phyloP scores from a whole-genome alignment of 1,140 invertebrate species.

The Drosophila ohnishii region DNA sequence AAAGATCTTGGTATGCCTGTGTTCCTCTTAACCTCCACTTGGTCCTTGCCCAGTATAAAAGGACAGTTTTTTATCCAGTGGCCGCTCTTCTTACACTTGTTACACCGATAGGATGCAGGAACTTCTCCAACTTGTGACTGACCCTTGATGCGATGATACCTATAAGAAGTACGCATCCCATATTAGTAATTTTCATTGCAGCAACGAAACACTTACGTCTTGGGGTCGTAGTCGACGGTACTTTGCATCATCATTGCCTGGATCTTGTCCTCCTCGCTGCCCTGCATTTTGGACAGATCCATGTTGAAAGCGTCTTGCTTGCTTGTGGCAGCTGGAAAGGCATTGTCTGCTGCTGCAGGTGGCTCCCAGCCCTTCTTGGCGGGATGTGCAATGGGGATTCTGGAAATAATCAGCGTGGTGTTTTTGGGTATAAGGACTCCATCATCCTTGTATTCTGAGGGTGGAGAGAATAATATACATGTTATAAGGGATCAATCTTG shows the following conservation, averaged over 20 bases:
- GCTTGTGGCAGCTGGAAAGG: constrained; percentile 31
- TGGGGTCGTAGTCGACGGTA: constrained; percentile 97
- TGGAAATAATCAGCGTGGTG: constrained; percentile 96
- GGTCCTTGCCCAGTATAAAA: constrained; percentile 84
- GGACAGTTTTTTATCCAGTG: constrained; percentile 99
- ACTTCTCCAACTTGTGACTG: constrained; percentile 94
- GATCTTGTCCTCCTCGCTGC: constrained; percentile 98
- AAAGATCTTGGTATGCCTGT: constrained; percentile 99
- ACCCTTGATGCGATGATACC: constrained; percentile 94
- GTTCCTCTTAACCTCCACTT: constrained; percentile 93
- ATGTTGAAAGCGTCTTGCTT: constrained; percentile 80
- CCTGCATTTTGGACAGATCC: constrained; percentile 94
- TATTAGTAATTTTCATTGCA: constrained; percentile 9
- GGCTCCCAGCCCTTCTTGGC: constrained; percentile 89
- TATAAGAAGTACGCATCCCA: constrained; percentile 70
- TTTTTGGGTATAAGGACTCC: constrained; percentile 97
- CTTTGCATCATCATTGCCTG: constrained; percentile 98
- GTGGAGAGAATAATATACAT: constrained; percentile 45
- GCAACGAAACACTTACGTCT: constrained; percentile 94
- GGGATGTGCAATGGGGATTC: constrained; percentile 92
- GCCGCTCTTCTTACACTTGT: constrained; percentile 95
- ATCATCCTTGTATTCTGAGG: constrained; percentile 94
- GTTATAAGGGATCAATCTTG: too few species aligned
- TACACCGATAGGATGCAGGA: constrained; percentile 95
- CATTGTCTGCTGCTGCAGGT: constrained; percentile 47